A percentile compares a stretch with the other conserved stretches of the same genome.
These are phyloP conservation scores for Tryphoninae sp. DNA, from an alignment of 2,888 invertebrate species.

Conservation along the genomic window DNA sequence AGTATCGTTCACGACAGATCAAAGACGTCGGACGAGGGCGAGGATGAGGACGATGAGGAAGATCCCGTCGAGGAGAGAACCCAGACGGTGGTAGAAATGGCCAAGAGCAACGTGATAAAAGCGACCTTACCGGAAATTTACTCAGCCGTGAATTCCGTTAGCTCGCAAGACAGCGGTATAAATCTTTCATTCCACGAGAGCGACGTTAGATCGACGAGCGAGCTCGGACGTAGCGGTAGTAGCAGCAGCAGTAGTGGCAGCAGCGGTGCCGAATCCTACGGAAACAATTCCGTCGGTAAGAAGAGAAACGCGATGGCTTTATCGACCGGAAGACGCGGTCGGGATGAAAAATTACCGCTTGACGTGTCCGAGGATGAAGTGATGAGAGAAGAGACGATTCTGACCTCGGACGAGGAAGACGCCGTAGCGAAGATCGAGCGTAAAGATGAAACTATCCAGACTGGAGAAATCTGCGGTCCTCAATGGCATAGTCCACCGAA, in stretches of 20 bases:
- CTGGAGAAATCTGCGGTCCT: constrained; percentile 77
- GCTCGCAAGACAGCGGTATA: constrained; percentile 90
- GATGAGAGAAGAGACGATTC: constrained; percentile 68
- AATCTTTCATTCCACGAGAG: constrained; percentile 88
- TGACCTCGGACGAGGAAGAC: constrained; percentile 60
- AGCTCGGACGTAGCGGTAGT: constrained; percentile 75
- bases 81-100: constrained; percentile 76
- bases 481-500: constrained; percentile 91
- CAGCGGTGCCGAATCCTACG: constrained; percentile 77
- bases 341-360: constrained; percentile 68
- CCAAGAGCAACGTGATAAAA: constrained; percentile 81
- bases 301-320: constrained; percentile 65
- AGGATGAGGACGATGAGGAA: constrained; percentile 78
- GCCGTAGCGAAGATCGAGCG: constrained; percentile 50
- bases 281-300: constrained; percentile 71
- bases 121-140: constrained; percentile 83
- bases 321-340: constrained; percentile 67
- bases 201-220: constrained; percentile 82
- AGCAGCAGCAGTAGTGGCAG: constrained; percentile 67
- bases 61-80: constrained; percentile 84
- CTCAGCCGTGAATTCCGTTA: constrained; percentile 87
- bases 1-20: constrained; percentile 52
- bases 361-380: constrained; percentile 79
- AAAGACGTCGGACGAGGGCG: constrained; percentile 61
- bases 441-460: constrained; percentile 70